Conservation (phyloP, 2,888 invertebrate species). For the Callosobruchus maculatus region DNA sequence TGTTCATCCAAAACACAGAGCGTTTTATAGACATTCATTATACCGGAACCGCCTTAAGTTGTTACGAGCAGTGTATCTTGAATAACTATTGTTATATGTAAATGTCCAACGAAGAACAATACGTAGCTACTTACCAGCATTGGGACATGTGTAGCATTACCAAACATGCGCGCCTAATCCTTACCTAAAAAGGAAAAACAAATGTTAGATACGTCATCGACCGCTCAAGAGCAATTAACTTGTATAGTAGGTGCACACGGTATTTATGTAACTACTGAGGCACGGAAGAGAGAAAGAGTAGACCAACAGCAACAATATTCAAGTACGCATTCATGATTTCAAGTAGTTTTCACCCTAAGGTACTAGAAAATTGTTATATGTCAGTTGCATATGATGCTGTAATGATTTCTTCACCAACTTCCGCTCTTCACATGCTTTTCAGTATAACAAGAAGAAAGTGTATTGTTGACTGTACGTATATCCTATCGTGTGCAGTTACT, state of each 20-base stretch:
- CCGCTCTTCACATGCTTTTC: neutral
- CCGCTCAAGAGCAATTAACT: neutral
- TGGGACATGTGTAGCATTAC: neutral
- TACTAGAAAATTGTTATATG: neutral
- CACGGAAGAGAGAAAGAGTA: neutral
- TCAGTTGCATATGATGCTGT: neutral
- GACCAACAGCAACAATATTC: neutral
- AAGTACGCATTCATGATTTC: neutral
- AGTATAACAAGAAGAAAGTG: too few species aligned
- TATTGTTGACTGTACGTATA: too few species aligned
- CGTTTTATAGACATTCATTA: too few species aligned
- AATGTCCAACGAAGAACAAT: neutral
- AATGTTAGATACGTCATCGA: neutral
- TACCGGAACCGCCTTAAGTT: too few species aligned
- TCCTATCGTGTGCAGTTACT: too few species aligned
- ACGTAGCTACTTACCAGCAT: neutral
- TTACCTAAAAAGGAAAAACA: neutral
- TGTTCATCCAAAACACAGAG: too few species aligned
- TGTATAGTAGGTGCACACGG: neutral
- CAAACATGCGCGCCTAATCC: neutral
- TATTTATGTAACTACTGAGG: neutral
- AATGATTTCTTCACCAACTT: neutral
- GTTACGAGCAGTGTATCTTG: too few species aligned
- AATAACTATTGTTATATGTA: neutral
- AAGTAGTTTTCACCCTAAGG: neutral